Conservation (phyloP, 2,888 invertebrate genomes). For the Rapana venosa region DNA sequence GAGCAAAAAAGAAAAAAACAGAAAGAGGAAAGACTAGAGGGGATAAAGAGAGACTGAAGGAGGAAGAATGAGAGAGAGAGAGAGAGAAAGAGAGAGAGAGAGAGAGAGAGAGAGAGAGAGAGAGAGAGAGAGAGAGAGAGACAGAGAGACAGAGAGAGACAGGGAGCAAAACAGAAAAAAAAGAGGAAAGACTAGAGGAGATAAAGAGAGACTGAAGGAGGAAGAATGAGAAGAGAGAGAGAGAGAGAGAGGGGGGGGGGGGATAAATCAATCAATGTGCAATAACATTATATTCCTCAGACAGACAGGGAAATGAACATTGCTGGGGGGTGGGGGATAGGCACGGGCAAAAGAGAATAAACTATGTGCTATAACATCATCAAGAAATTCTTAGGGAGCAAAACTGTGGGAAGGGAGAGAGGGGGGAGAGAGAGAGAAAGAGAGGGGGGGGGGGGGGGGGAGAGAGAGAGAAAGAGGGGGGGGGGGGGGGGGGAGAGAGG, state of each 20-base stretch:
- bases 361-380: background rate
- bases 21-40: background rate
- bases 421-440: too few relatives aligned
- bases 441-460: too few relatives aligned
- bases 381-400: background rate
- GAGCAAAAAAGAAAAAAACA: background rate
- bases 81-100: conserved; percentile 21
- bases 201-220: background rate
- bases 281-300: background rate
- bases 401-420: background rate
- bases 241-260: too few relatives aligned
- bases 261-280: background rate
- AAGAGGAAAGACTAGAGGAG: background rate
- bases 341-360: background rate
- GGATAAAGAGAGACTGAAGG: background rate
- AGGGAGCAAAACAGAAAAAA: background rate
- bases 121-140: background rate
- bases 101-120: conserved; percentile 3
- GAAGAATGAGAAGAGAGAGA: background rate
- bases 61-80: background rate
- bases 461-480: too few relatives aligned
- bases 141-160: background rate
- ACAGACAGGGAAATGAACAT: background rate
- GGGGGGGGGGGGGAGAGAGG: too few relatives aligned
- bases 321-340: background rate